phyloP scores from a whole-genome alignment of 1,140 invertebrate genomes.

The Ceratoteleas bidentatus region DNA sequence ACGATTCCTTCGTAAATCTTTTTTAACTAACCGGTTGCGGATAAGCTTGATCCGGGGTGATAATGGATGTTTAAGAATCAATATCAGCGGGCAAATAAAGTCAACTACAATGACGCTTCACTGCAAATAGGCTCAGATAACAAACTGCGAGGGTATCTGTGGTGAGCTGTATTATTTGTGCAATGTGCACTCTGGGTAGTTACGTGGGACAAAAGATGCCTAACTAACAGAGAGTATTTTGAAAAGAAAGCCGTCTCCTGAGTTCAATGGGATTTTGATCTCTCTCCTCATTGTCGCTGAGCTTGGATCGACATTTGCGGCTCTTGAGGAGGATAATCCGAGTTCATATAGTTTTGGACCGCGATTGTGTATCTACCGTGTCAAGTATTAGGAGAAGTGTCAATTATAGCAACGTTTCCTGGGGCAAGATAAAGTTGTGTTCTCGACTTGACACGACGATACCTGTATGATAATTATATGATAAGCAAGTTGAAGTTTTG shows the following conservation, averaged over 20 bases:
- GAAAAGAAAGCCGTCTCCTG: constrained; percentile 14
- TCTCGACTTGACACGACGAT: too few relatives aligned
- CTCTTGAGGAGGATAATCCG: constrained; percentile 17
- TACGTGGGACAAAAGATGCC: background rate
- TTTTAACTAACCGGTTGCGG: constrained; percentile 65
- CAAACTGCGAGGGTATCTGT: too few relatives aligned
- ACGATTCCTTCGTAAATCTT: constrained; percentile 65
- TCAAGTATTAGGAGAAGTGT: background rate
- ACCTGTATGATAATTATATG: too few relatives aligned
- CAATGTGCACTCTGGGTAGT: background rate
- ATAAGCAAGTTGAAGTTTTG: too few relatives aligned
- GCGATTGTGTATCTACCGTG: background rate
- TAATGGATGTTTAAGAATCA: constrained; percentile 50
- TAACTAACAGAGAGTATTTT: background rate
- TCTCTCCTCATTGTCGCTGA: constrained; percentile 15
- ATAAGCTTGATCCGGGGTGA: constrained; percentile 45
- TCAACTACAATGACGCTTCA: too few relatives aligned
- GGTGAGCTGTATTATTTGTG: background rate
- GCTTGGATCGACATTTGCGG: constrained; percentile 25
- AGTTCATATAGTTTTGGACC: too few relatives aligned
- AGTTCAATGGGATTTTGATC: constrained; percentile 34
- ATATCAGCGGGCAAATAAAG: constrained; percentile 19
- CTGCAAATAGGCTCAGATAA: too few relatives aligned
- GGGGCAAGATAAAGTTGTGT: too few relatives aligned
- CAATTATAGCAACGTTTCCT: too few relatives aligned